These are phyloP conservation scores for Nansenia antarctica DNA, from an alignment of 2,113 vertebrate species.

Conservation along the genomic window DNA sequence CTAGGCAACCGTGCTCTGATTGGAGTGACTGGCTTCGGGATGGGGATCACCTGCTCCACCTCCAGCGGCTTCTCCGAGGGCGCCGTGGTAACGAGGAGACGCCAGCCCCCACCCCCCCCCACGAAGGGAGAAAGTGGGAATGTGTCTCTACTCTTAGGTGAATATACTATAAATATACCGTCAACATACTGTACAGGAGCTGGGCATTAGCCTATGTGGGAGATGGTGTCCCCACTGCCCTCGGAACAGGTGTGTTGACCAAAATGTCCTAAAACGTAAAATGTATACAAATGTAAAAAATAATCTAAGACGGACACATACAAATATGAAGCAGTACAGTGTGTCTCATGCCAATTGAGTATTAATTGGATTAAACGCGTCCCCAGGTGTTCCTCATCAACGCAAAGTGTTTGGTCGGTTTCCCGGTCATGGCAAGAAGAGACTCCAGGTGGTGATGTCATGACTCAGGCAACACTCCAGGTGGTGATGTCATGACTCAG, in stretches of 20 bases:
- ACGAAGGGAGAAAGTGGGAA: slow-evolving; percentile 23
- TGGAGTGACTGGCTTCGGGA: slow-evolving; percentile 49
- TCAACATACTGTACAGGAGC: background rate
- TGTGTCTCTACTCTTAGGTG: slow-evolving; percentile 18
- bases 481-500: background rate
- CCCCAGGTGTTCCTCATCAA: slow-evolving; percentile 25
- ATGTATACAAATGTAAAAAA: slow-evolving; percentile 12
- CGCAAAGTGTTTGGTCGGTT: slow-evolving; percentile 33
- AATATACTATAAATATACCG: background rate
- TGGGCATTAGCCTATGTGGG: background rate
- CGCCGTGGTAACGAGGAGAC: slow-evolving; percentile 15
- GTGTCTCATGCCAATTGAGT: background rate
- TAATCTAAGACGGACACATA: background rate
- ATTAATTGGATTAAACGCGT: background rate
- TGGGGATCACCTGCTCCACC: slow-evolving; percentile 40
- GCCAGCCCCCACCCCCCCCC: slow-evolving; percentile 5
- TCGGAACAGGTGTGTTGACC: background rate
- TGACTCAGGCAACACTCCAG: slow-evolving; percentile 17
- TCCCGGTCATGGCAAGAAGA: slow-evolving; percentile 35
- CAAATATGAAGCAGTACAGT: background rate
- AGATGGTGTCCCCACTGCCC: background rate
- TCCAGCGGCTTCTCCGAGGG: slow-evolving; percentile 34
- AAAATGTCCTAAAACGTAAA: slow-evolving; percentile 2
- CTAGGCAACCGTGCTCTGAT: slow-evolving; percentile 35
- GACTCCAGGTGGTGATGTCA: slow-evolving; percentile 35